Conservation (phyloP, 2,888 invertebrate genomes). For the Eustalomyia histrio region DNA sequence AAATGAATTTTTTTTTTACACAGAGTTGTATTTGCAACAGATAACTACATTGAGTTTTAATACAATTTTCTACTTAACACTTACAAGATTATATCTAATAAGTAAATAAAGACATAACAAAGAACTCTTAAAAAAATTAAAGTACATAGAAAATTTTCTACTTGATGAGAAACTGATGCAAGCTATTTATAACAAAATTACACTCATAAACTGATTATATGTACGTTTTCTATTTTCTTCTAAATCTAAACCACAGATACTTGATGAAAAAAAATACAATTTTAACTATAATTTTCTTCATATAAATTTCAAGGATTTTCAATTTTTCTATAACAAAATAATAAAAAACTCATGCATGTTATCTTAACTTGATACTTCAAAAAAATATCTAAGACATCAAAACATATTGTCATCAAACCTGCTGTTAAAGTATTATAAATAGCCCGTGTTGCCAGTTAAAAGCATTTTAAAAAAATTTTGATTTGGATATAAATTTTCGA, state of each 20-base stretch:
- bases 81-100: too few species aligned
- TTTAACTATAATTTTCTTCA: not conserved
- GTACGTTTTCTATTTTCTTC: not conserved
- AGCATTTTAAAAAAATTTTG: too few species aligned
- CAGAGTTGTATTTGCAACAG: too few species aligned
- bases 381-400: not conserved
- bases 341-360: too few species aligned
- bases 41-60: too few species aligned
- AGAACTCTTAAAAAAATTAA: constrained; percentile 5
- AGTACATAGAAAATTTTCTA: constrained; percentile 14
- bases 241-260: not conserved
- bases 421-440: not conserved
- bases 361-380: too few species aligned
- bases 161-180: constrained; percentile 25
- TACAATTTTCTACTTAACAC: too few species aligned
- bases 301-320: not conserved
- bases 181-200: constrained; percentile 33
- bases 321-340: not conserved
- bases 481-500: too few species aligned
- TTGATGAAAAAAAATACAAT: not conserved
- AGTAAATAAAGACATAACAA: not conserved
- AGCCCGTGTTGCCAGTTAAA: too few species aligned
- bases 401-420: not conserved
- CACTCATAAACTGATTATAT: constrained; percentile 24
- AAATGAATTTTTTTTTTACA: too few species aligned